Conservation (phyloP, 1,140 invertebrate species). For the Brachionus koreanus region DNA sequence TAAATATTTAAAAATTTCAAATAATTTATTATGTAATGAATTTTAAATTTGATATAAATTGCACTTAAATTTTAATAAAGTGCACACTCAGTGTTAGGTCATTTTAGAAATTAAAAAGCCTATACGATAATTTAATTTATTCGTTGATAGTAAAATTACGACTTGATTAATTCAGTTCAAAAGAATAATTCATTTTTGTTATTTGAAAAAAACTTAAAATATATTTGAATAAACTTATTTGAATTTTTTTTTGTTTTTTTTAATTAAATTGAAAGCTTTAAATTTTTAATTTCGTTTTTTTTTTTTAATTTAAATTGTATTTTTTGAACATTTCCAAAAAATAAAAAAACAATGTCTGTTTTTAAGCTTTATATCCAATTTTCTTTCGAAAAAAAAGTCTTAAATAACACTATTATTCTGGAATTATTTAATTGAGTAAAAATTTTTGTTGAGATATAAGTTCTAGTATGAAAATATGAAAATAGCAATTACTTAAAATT, state of each 20-base stretch:
- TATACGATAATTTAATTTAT: not conserved
- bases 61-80: not conserved
- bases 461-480: not conserved
- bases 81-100: not conserved
- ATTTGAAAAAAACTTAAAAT: not conserved
- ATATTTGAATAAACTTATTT: not conserved
- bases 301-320: not conserved
- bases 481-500: not conserved
- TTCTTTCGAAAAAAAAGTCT: too few relatives aligned
- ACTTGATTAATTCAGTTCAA: not conserved
- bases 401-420: too few relatives aligned
- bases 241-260: not conserved
- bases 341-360: too few relatives aligned
- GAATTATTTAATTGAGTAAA: not conserved
- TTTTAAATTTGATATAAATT: not conserved
- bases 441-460: not conserved
- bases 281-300: not conserved
- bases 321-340: too few relatives aligned
- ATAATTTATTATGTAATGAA: not conserved
- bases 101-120: too few relatives aligned
- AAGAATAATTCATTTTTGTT: not conserved
- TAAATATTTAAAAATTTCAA: not conserved
- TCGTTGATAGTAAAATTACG: not conserved
- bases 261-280: too few relatives aligned
- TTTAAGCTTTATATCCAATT: too few relatives aligned